These are phyloP conservation scores for Orthosia gothica DNA, from an alignment of 2,888 invertebrate genomes.

Conservation along the genomic window DNA sequence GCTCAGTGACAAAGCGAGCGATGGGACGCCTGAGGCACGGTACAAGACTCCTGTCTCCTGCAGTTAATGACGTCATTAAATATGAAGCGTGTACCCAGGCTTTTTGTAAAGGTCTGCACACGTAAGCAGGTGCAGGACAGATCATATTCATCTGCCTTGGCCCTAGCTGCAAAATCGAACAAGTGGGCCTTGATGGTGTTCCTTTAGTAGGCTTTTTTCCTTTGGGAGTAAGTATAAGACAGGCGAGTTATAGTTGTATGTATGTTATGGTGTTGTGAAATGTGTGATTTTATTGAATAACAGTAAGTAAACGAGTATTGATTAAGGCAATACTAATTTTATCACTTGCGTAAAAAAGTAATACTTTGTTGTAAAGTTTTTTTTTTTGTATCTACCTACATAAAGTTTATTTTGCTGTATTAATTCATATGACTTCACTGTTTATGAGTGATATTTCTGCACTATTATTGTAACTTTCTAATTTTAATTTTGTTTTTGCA, in stretches of 20 bases:
- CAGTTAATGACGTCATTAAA: constrained; percentile 90
- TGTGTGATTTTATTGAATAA: neutral
- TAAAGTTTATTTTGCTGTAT: too few relatives aligned
- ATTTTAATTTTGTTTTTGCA: too few relatives aligned
- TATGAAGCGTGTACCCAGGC: constrained; percentile 80
- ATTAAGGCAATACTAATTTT: neutral
- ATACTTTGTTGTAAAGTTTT: neutral
- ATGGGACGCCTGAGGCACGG: constrained; percentile 73
- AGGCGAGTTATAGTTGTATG: neutral
- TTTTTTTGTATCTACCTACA: too few relatives aligned
- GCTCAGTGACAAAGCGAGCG: constrained; percentile 71
- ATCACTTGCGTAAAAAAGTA: neutral
- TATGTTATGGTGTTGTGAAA: neutral
- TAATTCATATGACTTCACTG: too few relatives aligned
- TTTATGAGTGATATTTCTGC: too few relatives aligned
- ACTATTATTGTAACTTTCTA: too few relatives aligned
- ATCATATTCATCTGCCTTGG: constrained; percentile 65
- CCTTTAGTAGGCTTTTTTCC: constrained; percentile 25
- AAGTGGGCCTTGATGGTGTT: constrained; percentile 50
- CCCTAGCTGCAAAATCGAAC: constrained; percentile 60
- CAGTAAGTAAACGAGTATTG: neutral
- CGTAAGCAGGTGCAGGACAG: constrained; percentile 63
- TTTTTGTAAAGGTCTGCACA: constrained; percentile 67
- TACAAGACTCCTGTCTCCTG: constrained; percentile 81
- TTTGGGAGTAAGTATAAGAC: constrained; percentile 16